Base-by-base conservation (phyloP, 2,113 vertebrate species). In the Enhydra lutris region DNA sequence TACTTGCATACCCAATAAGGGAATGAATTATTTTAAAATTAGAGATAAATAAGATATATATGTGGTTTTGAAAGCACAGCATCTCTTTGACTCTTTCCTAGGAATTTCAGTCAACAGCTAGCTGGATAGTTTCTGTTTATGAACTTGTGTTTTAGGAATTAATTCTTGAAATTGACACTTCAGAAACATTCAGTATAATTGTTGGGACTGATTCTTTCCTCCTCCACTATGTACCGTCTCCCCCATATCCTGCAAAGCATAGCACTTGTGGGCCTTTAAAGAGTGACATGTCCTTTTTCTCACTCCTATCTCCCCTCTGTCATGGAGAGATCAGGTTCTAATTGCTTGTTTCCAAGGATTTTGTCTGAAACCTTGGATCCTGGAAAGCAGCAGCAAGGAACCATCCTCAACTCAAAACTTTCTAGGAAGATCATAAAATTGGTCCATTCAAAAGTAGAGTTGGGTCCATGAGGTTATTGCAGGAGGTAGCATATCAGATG, bases 11-110 rank as follows among this genome's bases (percentile, higher is more conserved):
- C 98, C 99, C 52, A 98, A 98, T 11, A 99, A 99, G 98, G 99
- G 99, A 97, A 99, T 98, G 97, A 99, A 99, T 98, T 99, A 99
- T 95, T 99, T 99, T 98, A 99, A 99, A 98, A 99, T 99, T 97
- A 99, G 98, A 97, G 99, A 99, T 87, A 99, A 98, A 99, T 99
- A 97, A 94, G 24, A 86, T 67, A 57, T 67, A 57, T 90, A 18
- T 34, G 78, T 65, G 45, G 97, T 31, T 93, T 94, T 80, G 92
- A 92, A 96, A 98, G 96, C 90, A 97, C 87, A 92, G 47, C 71
- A 76, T 95, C 69, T 95, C 96, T 97, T 52, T 98, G 74, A 95
- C 63, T 97, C 61, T 63, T 87, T 6, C 34, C 39, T 80, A 31
- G 15, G 3, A 23, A 9, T 82, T 85, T 94, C 47, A 76, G 39